Percentiles rank a stretch among this genome's conserved stretches.
phyloP scores from a whole-genome alignment of 2,113 vertebrate species.

The Edolisoma coerulescens region DNA sequence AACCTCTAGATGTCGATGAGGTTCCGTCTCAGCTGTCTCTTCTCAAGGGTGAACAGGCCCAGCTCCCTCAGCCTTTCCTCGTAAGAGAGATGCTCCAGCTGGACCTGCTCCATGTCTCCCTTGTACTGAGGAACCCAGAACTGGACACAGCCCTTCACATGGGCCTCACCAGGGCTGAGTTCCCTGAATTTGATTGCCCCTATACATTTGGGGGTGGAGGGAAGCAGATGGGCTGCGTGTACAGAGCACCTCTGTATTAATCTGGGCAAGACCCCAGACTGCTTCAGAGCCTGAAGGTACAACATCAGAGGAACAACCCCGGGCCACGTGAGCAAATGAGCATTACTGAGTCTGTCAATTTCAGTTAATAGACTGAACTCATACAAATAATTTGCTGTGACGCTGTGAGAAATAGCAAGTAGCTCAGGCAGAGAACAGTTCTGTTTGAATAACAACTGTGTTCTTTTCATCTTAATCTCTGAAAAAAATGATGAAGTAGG shows the following conservation, averaged over 20 bases:
- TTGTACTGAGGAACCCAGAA: not conserved
- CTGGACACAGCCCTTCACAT: not conserved
- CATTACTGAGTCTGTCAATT: not conserved
- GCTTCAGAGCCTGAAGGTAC: not conserved
- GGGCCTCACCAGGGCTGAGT: not conserved
- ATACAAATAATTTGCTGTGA: not conserved
- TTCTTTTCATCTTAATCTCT: not conserved
- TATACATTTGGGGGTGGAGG: not conserved
- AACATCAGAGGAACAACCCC: not conserved
- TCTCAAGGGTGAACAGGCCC: accelerated
- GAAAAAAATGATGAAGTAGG: not conserved
- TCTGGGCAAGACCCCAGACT: not conserved
- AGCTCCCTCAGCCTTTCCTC: not conserved
- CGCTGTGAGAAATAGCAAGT: not conserved
- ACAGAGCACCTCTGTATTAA: not conserved
- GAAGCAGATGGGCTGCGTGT: not conserved
- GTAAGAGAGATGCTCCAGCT: not conserved
- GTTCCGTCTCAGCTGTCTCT: accelerated
- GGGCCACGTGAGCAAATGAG: not conserved
- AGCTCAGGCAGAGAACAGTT: not conserved
- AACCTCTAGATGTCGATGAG: not conserved
- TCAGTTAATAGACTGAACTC: not conserved
- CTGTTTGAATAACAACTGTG: not conserved
- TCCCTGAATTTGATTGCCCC: not conserved
- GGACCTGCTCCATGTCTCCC: not conserved